Percentiles rank a stretch among this genome's conserved stretches.
These are phyloP conservation scores for Chrysina gloriosa DNA, from an alignment of 2,888 invertebrate species.

Conservation along the genomic window DNA sequence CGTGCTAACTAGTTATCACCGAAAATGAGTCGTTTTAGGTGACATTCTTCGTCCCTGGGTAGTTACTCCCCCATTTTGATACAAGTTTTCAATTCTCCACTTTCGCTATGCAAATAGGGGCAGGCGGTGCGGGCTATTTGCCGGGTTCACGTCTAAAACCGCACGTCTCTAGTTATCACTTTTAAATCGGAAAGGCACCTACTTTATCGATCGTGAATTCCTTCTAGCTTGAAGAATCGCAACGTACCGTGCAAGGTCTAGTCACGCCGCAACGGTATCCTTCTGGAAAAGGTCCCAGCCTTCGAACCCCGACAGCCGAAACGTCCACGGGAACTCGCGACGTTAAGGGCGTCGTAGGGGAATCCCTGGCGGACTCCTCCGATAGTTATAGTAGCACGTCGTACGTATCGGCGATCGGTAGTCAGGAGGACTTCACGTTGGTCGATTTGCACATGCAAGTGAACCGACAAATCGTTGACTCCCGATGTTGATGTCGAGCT, in stretches of 20 bases:
- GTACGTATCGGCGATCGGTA: constrained; percentile 91
- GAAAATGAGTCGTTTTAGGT: too few relatives aligned
- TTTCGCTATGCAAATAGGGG: too few relatives aligned
- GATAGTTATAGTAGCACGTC: constrained; percentile 88
- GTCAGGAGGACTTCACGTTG: constrained; percentile 90
- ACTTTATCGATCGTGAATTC: too few relatives aligned
- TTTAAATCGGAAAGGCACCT: too few relatives aligned
- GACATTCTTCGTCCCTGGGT: too few relatives aligned
- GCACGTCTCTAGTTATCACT: too few relatives aligned
- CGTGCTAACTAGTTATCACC: too few relatives aligned
- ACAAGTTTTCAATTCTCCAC: background rate
- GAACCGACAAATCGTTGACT: constrained; percentile 87
- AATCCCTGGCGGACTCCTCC: constrained; percentile 68
- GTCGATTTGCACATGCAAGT: constrained; percentile 96
- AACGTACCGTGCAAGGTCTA: constrained; percentile 60
- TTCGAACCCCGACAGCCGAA: constrained; percentile 1
- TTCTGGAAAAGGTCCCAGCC: constrained; percentile 3
- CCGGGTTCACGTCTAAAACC: too few relatives aligned
- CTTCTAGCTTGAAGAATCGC: constrained; percentile 55
- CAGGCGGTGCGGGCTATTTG: too few relatives aligned
- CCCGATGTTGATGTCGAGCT: constrained; percentile 96
- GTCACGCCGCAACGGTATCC: constrained; percentile 61
- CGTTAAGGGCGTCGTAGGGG: constrained; percentile 46
- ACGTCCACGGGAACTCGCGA: constrained; percentile 37
- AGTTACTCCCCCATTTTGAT: background rate